Conservation (phyloP, 1,140 invertebrate species). For the Thereuonema tuberculata region DNA sequence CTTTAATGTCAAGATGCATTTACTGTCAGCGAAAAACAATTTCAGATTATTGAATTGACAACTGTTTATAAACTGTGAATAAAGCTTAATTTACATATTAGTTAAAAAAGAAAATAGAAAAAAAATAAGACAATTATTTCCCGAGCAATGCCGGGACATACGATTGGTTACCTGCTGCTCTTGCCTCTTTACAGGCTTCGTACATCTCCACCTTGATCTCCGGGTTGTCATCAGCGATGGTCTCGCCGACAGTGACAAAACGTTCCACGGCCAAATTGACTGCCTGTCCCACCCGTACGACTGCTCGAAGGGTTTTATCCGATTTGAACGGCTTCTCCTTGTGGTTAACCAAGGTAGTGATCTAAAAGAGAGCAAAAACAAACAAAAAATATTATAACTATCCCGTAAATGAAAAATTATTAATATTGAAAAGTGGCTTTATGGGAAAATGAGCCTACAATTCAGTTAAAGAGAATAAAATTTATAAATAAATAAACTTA, state of each 20-base stretch:
- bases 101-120: too few species aligned
- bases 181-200: slow-evolving; percentile 90
- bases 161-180: slow-evolving; percentile 85
- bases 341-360: slow-evolving; percentile 69
- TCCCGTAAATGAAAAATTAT: slow-evolving; percentile 25
- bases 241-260: slow-evolving; percentile 94
- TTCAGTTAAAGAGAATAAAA: too few species aligned
- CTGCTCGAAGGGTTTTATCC: slow-evolving; percentile 48
- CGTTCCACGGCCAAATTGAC: slow-evolving; percentile 92
- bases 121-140: too few species aligned
- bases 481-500: too few species aligned
- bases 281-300: slow-evolving; percentile 83
- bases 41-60: too few species aligned
- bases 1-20: too few species aligned
- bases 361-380: slow-evolving; percentile 45
- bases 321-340: slow-evolving; percentile 38
- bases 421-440: too few species aligned
- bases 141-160: too few species aligned
- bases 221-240: slow-evolving; percentile 93
- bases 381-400: slow-evolving; percentile 8
- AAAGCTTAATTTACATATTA: too few species aligned
- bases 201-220: slow-evolving; percentile 96
- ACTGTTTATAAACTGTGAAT: too few species aligned
- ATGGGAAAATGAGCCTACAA: too few species aligned
- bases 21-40: too few species aligned